Base-by-base conservation (phyloP, 2,888 invertebrate genomes). In the Kryphioiulus occultus region DNA sequence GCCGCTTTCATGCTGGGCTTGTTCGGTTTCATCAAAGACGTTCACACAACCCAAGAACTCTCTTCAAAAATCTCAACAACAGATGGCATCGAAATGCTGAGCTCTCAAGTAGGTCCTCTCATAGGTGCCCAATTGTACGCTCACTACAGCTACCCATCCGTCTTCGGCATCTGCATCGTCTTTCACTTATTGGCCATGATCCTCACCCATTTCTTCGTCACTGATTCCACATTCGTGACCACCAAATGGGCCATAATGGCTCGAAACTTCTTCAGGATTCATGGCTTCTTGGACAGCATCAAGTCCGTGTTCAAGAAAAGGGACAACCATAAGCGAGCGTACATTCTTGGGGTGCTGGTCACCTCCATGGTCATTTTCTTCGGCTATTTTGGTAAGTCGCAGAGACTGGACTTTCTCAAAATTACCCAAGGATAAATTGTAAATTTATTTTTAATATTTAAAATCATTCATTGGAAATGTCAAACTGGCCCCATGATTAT, bases 1-100 rank as follows among this genome's bases (percentile, higher is more conserved):
- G 85, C 87, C 3, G 87, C 59, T 9, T 87, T 87, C 59, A 87
- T 87, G 87, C n/a, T 87, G 85, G 85, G 87, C 30, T 32, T 87
- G 17, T 87, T 87, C 17, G 87, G 87, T 9, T 87, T 22, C 85
- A 53, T 87, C 35, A 84, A 85, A 30, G 87, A 87, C 35, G 87
- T 32, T 1, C 32, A 84, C 85, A 53, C 53, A 0, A 53, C 53
- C 26, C n/a, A 44, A 22, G 53, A 32, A 9, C 26, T 87, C 19
- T 85, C 87, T 1, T 19, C 44, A 17, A 84, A 47, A 30, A 87
- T 87, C 26, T 87, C 87, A 12, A 47, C 85, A 4, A 59, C 87
- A 1, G 87, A 87, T 35, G 87, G 85, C 22, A 85, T 39, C 44
- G 87, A 87, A 87, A 85, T 85, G 85, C 39, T 87, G 1, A 26